Conservation (phyloP, 2,113 vertebrate species). For the Etheostoma cragini region DNA sequence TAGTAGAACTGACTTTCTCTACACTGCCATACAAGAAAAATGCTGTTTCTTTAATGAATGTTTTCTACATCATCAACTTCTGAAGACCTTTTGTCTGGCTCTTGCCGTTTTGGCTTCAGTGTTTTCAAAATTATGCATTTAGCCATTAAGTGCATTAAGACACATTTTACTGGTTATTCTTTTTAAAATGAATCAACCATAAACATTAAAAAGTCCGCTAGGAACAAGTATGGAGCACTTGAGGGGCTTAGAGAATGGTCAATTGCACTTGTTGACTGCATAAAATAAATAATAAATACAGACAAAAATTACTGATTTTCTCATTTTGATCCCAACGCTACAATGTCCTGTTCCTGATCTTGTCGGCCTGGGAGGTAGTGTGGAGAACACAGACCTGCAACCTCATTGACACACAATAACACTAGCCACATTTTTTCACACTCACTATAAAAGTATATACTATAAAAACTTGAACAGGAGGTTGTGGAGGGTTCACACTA, state of each 20-base stretch:
- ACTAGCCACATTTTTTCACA: slow-evolving; percentile 9
- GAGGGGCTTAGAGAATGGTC: background rate
- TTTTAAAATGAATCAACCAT: background rate
- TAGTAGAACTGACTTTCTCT: background rate
- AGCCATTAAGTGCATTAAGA: background rate
- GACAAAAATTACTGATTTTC: background rate
- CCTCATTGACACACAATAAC: background rate
- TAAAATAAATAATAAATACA: background rate
- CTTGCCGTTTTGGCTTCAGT: background rate
- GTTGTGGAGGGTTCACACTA: background rate
- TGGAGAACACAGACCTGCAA: background rate
- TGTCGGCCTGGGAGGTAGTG: background rate
- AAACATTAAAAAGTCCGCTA: background rate
- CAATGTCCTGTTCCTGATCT: background rate
- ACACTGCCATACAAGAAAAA: background rate
- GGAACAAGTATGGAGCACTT: background rate
- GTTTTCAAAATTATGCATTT: background rate
- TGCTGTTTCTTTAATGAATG: background rate
- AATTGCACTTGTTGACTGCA: background rate
- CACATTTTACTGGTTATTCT: background rate
- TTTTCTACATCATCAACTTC: background rate
- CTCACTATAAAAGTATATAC: background rate
- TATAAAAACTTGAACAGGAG: slow-evolving; percentile 22
- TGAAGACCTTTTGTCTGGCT: background rate
- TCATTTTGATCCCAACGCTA: background rate